Base-by-base conservation (phyloP, 2,888 invertebrate genomes). In the Dione vanillae region DNA sequence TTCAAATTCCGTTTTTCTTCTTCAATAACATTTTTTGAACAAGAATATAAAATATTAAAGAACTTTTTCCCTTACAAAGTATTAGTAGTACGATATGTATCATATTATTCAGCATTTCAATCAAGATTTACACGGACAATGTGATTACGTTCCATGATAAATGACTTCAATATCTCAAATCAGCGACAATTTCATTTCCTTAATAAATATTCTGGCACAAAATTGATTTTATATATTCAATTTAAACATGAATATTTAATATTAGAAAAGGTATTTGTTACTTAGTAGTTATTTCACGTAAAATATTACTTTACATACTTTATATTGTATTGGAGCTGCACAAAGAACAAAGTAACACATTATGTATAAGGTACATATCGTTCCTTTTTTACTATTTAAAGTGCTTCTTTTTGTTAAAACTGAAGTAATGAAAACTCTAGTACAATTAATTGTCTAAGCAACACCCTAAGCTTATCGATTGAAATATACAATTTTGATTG, bases 121-220 rank as follows among this genome's bases (percentile, higher is more conserved):
- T 37, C 16, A 56, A 56, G 37, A 56, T 56, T 11, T 16, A 56
- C 56, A 37, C 37, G 16, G 16, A 40, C 37, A 40, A 40, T 40
- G 37, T 40, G 37, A 37, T 35, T 37, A 16, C 41, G 35, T 59
- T 65, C 64, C 69, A 65, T 72, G 72, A 71, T 68, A 61, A 69
- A 74, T 75, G 67, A 43, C 73, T 73, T 52, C 72, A 75, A 73
- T 73, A 76, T 37, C 37, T 56, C 37, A 56, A 11, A 77, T 69
- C 74, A 61, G 61, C 69, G 74, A 77, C 77, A 80, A 83, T 82
- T 80, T 77, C 78, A 83, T 83, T 81, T 80, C 68, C 69, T 73
- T 76, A 75, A 80, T 80, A 76, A 81, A 79, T 79, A 78, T 68
- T 68, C 47, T 40, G 45, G n/a, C 41, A 20, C 49, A 56, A 59